These are phyloP conservation scores for Panagrolaimus sp. DNA, from an alignment of 1,140 invertebrate species.

Conservation along the genomic window DNA sequence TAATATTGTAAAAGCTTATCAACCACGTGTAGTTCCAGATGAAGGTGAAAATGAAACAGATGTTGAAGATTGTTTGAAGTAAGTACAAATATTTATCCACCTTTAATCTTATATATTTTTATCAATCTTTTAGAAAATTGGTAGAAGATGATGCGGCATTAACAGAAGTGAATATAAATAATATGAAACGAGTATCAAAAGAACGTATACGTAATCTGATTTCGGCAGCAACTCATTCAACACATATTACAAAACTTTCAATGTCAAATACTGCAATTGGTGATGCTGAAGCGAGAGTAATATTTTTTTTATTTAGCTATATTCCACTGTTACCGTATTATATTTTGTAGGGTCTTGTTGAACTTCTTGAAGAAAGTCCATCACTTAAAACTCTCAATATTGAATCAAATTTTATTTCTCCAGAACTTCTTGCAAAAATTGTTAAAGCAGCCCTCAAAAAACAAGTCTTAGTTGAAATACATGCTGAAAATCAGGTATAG, in stretches of 20 bases:
- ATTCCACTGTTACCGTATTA: neutral
- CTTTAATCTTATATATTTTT: conserved; percentile 58
- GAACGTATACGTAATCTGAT: conserved; percentile 86
- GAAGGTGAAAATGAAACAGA: conserved; percentile 62
- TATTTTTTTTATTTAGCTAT: conserved; percentile 16
- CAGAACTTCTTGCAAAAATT: conserved; percentile 54
- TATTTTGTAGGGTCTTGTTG: conserved; percentile 49
- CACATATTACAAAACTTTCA: conserved; percentile 79
- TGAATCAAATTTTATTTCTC: conserved; percentile 56
- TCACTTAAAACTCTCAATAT: conserved; percentile 53
- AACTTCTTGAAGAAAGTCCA: conserved; percentile 43
- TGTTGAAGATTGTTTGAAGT: conserved; percentile 58
- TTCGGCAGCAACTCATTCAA: conserved; percentile 79
- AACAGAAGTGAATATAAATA: conserved; percentile 88
- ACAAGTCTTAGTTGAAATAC: conserved; percentile 54
- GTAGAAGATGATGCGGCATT: conserved; percentile 74
- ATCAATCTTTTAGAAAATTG: conserved; percentile 15
- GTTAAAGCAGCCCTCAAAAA: conserved; percentile 50
- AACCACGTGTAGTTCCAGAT: conserved; percentile 59
- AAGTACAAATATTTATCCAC: conserved; percentile 60
- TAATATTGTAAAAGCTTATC: conserved; percentile 54
- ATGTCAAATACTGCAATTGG: conserved; percentile 86
- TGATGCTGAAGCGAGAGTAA: conserved; percentile 72
- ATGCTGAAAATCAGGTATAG: conserved; percentile 57
- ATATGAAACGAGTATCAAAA: conserved; percentile 95